These are phyloP conservation scores for Drosophila cognata DNA, from an alignment of 2,888 invertebrate genomes.

Conservation along the genomic window DNA sequence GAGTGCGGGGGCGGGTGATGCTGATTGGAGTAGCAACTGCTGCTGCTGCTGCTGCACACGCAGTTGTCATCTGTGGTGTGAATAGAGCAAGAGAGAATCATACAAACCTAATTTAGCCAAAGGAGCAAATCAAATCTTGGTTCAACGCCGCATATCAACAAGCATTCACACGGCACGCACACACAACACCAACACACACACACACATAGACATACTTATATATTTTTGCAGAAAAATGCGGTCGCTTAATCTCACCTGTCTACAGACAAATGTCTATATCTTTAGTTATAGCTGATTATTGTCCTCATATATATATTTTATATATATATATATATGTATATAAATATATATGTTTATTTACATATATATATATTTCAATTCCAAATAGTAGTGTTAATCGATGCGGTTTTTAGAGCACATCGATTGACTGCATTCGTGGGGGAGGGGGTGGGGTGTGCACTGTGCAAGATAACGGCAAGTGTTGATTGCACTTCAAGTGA, in stretches of 20 bases:
- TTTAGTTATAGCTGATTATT: constrained; percentile 18
- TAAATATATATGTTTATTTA: constrained; percentile 13
- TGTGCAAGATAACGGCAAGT: constrained; percentile 30
- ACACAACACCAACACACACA: constrained; percentile 17
- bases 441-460: background rate
- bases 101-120: constrained; percentile 29
- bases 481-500: constrained; percentile 39
- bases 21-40: constrained; percentile 18
- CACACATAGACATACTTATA: background rate
- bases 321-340: constrained; percentile 17
- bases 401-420: background rate
- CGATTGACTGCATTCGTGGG: constrained; percentile 20
- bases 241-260: constrained; percentile 53
- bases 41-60: constrained; percentile 33
- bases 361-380: constrained; percentile 35
- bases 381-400: constrained; percentile 19
- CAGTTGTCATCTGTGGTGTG: constrained; percentile 14
- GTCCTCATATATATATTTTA: constrained; percentile 7
- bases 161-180: constrained; percentile 49
- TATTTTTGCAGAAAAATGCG: constrained; percentile 55
- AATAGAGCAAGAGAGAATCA: constrained; percentile 26
- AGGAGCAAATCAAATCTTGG: constrained; percentile 40
- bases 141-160: constrained; percentile 50
- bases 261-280: constrained; percentile 22
- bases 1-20: constrained; percentile 3